These are phyloP conservation scores for Tragopan temminckii DNA, from an alignment of 2,797 vertebrate genomes.

Conservation along the genomic window DNA sequence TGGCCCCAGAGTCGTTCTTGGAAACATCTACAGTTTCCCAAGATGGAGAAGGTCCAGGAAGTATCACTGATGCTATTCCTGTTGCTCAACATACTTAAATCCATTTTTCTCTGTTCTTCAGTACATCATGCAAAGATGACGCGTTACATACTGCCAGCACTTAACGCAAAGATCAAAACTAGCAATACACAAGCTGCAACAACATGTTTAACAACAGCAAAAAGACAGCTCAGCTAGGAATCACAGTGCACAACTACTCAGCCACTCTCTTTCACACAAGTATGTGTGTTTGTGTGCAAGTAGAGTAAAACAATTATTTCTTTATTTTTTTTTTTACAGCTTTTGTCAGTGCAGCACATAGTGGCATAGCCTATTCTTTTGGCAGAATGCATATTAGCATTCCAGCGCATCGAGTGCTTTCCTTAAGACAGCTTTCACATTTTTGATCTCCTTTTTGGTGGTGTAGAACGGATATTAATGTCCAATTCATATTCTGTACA, in stretches of 20 bases:
- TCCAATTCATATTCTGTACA: not conserved
- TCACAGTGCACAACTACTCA: not conserved
- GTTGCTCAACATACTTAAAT: not conserved
- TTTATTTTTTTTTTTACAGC: not conserved
- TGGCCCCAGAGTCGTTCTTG: not conserved
- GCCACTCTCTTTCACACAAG: not conserved
- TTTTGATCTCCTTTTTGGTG: not conserved
- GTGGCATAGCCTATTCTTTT: not conserved
- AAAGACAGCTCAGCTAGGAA: not conserved
- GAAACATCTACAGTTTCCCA: not conserved
- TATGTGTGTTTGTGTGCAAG: accelerated
- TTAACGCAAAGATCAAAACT: not conserved
- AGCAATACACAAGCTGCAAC: not conserved
- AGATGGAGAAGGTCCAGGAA: not conserved
- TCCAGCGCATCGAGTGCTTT: not conserved
- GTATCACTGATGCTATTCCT: not conserved
- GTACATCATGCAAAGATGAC: not conserved
- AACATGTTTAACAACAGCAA: not conserved
- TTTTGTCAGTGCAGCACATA: not conserved
- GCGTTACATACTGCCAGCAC: not conserved
- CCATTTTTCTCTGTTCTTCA: not conserved
- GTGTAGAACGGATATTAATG: not conserved
- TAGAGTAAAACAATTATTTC: not conserved
- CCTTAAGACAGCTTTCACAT: not conserved
- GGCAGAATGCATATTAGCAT: not conserved